Evolutionary conservation across 2,797 vertebrate genomes (phyloP).

Genomic region (Brotula barbata): DNA sequence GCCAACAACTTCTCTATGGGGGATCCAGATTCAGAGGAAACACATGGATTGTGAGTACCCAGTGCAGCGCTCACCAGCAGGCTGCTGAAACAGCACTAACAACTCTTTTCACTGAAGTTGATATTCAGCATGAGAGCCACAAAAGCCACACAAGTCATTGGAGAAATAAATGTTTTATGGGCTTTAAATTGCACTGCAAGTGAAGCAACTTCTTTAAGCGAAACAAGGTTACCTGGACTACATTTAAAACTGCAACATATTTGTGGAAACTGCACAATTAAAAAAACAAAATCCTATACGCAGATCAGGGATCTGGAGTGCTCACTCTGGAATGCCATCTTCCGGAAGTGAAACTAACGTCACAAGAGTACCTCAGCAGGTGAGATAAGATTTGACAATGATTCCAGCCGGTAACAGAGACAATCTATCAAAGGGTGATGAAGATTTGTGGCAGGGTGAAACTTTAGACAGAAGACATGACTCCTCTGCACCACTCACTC

Average conservation of each 20-base stretch:
- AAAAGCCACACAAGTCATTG: neutral
- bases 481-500: neutral
- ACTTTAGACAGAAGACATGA: constrained; percentile 46
- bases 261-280: no score
- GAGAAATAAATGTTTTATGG: neutral
- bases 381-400: constrained; percentile 29
- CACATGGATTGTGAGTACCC: neutral
- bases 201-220: neutral
- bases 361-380: constrained; percentile 42
- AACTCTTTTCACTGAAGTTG: neutral
- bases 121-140: constrained; percentile 4
- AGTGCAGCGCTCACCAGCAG: constrained; percentile 19
- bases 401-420: constrained; percentile 54
- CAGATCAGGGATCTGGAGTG: no score
- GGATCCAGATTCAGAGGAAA: no score
- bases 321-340: no score
- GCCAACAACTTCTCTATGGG: no score
- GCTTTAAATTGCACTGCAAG: neutral
- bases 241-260: neutral
- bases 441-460: constrained; percentile 42
- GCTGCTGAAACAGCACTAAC: constrained; percentile 30
- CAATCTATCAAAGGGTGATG: constrained; percentile 42
- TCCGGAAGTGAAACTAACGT: neutral
- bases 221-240: neutral
- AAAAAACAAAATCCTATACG: no score